phyloP scores from a whole-genome alignment of 1,140 invertebrate species.

The Globodera rostochiensis region DNA sequence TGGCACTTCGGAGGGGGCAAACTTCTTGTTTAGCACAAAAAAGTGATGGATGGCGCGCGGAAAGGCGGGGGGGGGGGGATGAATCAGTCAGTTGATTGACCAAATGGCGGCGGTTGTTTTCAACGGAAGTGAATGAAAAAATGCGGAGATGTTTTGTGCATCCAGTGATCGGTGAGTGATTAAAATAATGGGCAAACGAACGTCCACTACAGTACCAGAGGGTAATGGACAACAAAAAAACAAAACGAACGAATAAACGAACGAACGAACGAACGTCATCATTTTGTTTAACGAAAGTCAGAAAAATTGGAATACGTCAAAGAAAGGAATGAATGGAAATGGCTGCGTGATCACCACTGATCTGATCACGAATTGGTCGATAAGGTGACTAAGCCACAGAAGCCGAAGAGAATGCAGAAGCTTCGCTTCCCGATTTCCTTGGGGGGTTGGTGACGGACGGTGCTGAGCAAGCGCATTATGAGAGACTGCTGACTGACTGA shows the following conservation, averaged over 20 bases:
- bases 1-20: constrained; percentile 2
- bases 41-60: neutral
- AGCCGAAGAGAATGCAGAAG: neutral
- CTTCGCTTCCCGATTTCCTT: no score
- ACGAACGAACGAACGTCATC: neutral
- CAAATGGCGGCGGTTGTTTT: neutral
- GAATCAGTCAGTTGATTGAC: neutral
- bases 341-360: neutral
- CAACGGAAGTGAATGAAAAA: neutral
- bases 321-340: neutral
- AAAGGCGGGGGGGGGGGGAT: neutral
- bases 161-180: neutral
- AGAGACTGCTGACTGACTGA: constrained; percentile 1
- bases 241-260: no score
- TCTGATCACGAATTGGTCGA: neutral
- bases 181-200: neutral
- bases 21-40: neutral
- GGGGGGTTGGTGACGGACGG: neutral
- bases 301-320: neutral
- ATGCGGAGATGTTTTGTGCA: neutral
- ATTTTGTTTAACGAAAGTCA: neutral
- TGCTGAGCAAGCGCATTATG: neutral
- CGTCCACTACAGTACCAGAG: neutral
- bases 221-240: neutral
- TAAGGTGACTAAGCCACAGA: neutral